A percentile compares a stretch with the other conserved stretches of the same genome.
These are phyloP conservation scores for Brachionus plicatilis DNA, from an alignment of 1,140 invertebrate species.

Conservation along the genomic window DNA sequence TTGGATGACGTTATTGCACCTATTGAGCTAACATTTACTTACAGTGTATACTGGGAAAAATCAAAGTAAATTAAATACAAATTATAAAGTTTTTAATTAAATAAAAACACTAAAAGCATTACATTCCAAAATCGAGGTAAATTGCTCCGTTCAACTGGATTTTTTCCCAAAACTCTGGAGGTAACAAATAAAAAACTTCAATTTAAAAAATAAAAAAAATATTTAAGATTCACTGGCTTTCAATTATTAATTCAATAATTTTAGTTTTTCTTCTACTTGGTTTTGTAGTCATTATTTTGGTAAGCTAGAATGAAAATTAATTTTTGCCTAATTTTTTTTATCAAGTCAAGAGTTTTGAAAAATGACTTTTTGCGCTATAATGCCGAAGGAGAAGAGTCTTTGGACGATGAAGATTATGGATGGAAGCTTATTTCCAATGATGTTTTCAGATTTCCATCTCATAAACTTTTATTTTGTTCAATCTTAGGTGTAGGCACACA, in stretches of 20 bases:
- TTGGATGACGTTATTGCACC: constrained; percentile 53
- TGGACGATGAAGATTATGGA: constrained; percentile 59
- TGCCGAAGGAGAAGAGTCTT: constrained; percentile 53
- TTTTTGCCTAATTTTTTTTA: constrained; percentile 41
- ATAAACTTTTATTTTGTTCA: constrained; percentile 58
- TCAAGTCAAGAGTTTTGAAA: constrained; percentile 57
- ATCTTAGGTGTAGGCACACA: constrained; percentile 59
- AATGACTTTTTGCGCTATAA: constrained; percentile 60
- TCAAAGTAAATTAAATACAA: constrained; percentile 51
- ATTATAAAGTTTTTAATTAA: background rate
- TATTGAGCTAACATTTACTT: constrained; percentile 51
- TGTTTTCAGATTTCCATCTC: constrained; percentile 58
- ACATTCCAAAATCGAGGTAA: constrained; percentile 54
- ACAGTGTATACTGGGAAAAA: constrained; percentile 57
- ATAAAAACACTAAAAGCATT: constrained; percentile 46
- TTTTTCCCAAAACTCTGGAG: constrained; percentile 59
- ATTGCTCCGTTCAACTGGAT: constrained; percentile 54
- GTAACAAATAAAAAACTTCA: constrained; percentile 43
- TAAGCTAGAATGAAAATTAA: constrained; percentile 43
- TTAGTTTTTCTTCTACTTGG: constrained; percentile 59
- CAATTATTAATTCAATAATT: constrained; percentile 60
- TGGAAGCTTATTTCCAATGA: constrained; percentile 62
- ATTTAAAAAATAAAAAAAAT: constrained; percentile 34
- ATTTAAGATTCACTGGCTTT: constrained; percentile 60
- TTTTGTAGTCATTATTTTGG: constrained; percentile 60